Percentiles rank a stretch among this genome's conserved stretches.
These are phyloP conservation scores for Bimastos eiseni DNA, from an alignment of 2,888 invertebrate species.

Conservation along the genomic window DNA sequence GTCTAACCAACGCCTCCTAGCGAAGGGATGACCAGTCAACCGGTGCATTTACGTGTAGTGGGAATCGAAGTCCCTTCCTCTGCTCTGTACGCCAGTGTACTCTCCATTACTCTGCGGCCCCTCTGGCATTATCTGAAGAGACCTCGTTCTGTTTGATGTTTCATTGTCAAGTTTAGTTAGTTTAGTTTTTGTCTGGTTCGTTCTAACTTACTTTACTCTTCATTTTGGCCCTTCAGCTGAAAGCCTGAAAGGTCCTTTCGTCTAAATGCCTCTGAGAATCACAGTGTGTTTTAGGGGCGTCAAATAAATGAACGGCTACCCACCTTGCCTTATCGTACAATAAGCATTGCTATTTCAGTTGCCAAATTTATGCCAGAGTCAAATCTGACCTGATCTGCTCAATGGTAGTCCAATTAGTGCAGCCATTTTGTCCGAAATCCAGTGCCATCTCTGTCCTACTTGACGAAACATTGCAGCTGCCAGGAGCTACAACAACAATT, in stretches of 20 bases:
- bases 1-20: no score
- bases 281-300: neutral
- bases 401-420: constrained; percentile 51
- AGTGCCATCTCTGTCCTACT: neutral
- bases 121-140: neutral
- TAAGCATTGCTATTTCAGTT: neutral
- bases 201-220: neutral
- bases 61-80: no score
- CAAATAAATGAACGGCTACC: neutral
- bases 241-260: no score
- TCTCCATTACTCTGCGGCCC: no score
- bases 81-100: no score
- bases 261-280: neutral
- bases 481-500: neutral
- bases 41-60: no score
- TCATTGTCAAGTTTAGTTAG: neutral
- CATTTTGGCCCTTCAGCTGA: neutral
- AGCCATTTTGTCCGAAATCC: constrained; percentile 35
- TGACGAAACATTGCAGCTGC: neutral
- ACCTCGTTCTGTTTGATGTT: neutral
- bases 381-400: constrained; percentile 47
- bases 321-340: neutral
- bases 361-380: neutral
- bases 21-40: no score
- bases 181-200: neutral